Evolutionary conservation across 2,113 vertebrate species (phyloP).

Genomic region (Cynoglossus semilaevis): DNA sequence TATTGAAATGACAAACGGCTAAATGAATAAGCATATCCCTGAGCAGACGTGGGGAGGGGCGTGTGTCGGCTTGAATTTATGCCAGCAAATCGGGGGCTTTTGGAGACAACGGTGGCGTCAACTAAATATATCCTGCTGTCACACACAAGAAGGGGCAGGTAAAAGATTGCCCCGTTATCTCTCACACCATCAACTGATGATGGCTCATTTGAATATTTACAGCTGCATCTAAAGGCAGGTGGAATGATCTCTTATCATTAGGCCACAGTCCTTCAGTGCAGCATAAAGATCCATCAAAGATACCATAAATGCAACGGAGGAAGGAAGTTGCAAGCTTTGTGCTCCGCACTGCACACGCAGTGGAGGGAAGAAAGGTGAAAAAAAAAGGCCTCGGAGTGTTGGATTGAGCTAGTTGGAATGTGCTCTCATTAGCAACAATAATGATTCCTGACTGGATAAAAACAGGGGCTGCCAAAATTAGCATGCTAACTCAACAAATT

Average conservation of each 20-base stretch:
- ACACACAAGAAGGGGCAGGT: conserved; percentile 61
- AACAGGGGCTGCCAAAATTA: too few relatives aligned
- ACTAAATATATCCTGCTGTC: conserved; percentile 64
- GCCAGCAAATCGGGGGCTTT: conserved; percentile 61
- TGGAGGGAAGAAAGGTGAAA: conserved; percentile 27
- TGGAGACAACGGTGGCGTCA: conserved; percentile 53
- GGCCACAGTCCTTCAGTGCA: conserved; percentile 48
- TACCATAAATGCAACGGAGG: not conserved
- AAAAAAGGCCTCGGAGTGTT: not conserved
- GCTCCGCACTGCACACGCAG: not conserved
- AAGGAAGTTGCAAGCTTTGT: too few relatives aligned
- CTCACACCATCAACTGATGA: conserved; percentile 57
- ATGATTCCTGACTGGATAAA: too few relatives aligned
- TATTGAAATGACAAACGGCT: conserved; percentile 70
- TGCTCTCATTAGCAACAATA: too few relatives aligned
- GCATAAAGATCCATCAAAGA: conserved; percentile 54
- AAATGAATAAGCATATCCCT: conserved; percentile 67
- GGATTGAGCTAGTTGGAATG: too few relatives aligned
- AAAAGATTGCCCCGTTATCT: conserved; percentile 61
- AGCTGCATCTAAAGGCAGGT: conserved; percentile 44
- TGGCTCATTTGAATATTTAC: conserved; percentile 76
- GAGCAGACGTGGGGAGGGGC: conserved; percentile 41
- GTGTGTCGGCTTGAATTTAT: conserved; percentile 56
- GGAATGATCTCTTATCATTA: conserved; percentile 67
- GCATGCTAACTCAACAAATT: too few relatives aligned